Evolutionary conservation across 1,140 invertebrate species (phyloP), one percentile per base, ranked within the genome.

Genomic region (Drosophila aff.): DNA sequence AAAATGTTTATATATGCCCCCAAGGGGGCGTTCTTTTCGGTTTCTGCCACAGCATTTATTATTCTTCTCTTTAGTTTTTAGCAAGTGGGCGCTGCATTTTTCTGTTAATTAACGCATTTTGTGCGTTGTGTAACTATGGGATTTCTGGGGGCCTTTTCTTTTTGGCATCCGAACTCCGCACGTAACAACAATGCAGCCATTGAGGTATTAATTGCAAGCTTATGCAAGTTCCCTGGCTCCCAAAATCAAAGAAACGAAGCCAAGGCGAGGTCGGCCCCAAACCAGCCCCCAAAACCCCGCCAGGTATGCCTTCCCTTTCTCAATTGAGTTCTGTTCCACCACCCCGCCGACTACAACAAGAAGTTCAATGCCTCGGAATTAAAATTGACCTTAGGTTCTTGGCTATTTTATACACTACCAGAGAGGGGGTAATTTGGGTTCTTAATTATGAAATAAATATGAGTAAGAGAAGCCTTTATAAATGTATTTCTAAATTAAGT

Each of bases 41-140:
- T 79, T 69, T 53, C 53, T 61, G 61, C 21, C 7, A 13, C 13
- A 55, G 47, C 60, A 31, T 18, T 28, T 49, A 18, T 63, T 38
- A 13, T 49, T 46, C 5, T 46, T 49, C n/a, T 33, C 13, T 33
- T 46, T 31, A 10, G 60, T 66, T 67, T 52, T 46, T 46, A 63
- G 78, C 74, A 81, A 83, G 84, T 89, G 83, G 87, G 86, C 87
- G 82, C 87, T 82, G 86, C 82, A 81, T 85, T 82, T 90, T 82
- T 86, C 76, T 78, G 76, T 90, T 89, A 90, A 89, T 89, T 85
- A 89, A 91, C 87, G 82, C 83, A 86, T 67, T 83, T 82, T 90
- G 81, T 73, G 67, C 89, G 77, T 81, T 67, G 65, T 75, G 68
- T 72, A 81, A 78, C 71, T 81, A 89, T 78, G 73, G 57, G 76